These are phyloP conservation scores for Benthosema pterotum DNA, from an alignment of 2,797 vertebrate genomes.

Conservation along the genomic window DNA sequence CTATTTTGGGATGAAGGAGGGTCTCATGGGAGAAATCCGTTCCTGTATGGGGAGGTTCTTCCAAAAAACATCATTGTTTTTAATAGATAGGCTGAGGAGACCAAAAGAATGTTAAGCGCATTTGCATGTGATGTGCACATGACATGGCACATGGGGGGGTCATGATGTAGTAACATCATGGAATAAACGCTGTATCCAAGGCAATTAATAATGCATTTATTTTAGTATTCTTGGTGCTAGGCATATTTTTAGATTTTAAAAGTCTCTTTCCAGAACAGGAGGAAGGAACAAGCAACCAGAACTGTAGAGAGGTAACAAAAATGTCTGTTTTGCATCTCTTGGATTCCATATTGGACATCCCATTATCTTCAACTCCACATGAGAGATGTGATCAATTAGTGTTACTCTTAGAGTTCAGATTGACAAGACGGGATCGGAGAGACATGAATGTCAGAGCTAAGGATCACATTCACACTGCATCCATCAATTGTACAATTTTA, in stretches of 20 bases:
- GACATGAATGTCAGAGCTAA: background rate
- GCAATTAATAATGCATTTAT: background rate
- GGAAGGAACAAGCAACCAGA: too few species aligned
- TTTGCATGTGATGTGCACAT: background rate
- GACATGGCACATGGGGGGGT: conserved; percentile 18
- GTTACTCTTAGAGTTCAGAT: background rate
- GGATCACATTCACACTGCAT: conserved; percentile 9
- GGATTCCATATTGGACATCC: background rate
- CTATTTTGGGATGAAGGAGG: conserved; percentile 23
- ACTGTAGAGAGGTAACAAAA: background rate
- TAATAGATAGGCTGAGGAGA: background rate
- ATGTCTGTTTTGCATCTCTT: background rate
- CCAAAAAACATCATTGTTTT: background rate
- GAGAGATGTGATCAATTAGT: background rate
- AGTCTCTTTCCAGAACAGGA: background rate
- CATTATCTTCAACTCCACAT: background rate
- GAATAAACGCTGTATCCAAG: background rate
- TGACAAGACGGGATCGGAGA: background rate
- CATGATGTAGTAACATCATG: background rate
- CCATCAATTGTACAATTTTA: background rate
- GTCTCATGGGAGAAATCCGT: conserved; percentile 14
- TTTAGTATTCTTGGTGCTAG: too few species aligned
- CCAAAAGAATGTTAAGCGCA: conserved; percentile 33
- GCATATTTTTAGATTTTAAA: background rate
- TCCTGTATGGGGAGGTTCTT: background rate